phyloP scores from a whole-genome alignment of 2,797 vertebrate species.

The Enteromius unitaeniatus region DNA sequence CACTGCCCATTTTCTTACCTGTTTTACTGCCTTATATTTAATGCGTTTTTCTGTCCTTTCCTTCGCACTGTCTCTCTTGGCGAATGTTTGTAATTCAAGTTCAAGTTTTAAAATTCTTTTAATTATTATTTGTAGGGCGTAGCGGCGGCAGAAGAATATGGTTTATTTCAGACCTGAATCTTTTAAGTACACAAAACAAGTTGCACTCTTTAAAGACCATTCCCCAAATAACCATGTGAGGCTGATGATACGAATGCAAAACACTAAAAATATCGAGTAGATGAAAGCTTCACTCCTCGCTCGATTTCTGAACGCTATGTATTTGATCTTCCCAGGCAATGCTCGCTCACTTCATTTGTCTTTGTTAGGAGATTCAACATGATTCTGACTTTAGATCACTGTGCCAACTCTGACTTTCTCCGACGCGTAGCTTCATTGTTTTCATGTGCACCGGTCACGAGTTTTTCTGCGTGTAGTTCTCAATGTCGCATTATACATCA shows the following conservation, averaged over 20 bases:
- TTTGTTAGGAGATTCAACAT: conserved; percentile 8
- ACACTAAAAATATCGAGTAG: conserved; percentile 11
- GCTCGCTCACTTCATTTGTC: conserved; percentile 32
- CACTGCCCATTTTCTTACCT: conserved; percentile 47
- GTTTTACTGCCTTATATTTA: conserved; percentile 59
- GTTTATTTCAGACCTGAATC: neutral
- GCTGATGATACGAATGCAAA: neutral
- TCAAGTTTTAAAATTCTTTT: conserved; percentile 40
- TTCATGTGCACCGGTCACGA: conserved; percentile 16
- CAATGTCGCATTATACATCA: conserved; percentile 18
- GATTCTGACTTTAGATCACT: conserved; percentile 45
- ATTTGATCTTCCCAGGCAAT: conserved; percentile 22
- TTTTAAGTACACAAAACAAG: conserved; percentile 4
- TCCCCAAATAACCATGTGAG: conserved; percentile 29
- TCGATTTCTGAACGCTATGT: neutral
- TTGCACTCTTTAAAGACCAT: conserved; percentile 24
- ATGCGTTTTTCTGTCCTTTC: conserved; percentile 51
- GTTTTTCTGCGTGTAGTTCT: conserved; percentile 10
- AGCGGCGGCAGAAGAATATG: neutral
- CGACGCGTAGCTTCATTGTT: conserved; percentile 43
- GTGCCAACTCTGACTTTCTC: conserved; percentile 32
- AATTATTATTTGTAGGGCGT: conserved; percentile 15
- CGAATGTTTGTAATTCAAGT: conserved; percentile 48
- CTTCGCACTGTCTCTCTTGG: conserved; percentile 40
- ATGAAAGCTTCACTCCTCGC: neutral